phyloP scores from a whole-genome alignment of 2,797 vertebrate genomes.

The Eidolon dupreanum region DNA sequence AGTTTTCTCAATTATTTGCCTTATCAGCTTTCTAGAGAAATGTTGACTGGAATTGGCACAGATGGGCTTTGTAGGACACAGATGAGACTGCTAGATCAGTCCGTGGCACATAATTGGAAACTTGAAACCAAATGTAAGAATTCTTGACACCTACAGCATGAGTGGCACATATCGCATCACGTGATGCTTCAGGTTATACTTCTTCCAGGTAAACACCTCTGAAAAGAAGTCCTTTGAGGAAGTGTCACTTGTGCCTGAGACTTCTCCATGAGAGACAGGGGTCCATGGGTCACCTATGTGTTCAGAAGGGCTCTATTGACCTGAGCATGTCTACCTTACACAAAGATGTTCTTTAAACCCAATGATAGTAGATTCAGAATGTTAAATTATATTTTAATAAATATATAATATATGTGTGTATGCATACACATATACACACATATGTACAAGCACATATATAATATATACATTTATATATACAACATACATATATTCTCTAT shows the following conservation, averaged over 20 bases:
- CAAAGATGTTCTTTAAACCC: not conserved
- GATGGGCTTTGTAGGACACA: not conserved
- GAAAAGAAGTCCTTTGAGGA: not conserved
- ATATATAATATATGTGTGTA: not conserved
- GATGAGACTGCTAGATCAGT: not conserved
- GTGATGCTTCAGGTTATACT: not conserved
- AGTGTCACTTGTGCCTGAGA: not conserved
- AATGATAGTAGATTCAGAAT: not conserved
- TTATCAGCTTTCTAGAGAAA: not conserved
- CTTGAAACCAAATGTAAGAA: not conserved
- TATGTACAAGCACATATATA: not conserved
- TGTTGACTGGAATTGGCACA: not conserved
- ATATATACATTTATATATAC: not conserved
- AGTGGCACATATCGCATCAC: not conserved
- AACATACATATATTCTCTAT: not conserved
- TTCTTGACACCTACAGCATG: rapidly evolving
- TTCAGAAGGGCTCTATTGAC: not conserved
- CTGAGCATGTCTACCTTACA: not conserved
- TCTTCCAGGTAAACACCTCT: not conserved
- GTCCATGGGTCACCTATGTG: not conserved
- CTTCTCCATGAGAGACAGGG: not conserved
- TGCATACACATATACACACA: not conserved
- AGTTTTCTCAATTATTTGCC: not conserved
- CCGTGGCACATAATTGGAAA: not conserved
- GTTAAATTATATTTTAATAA: not conserved